Percentiles rank a stretch among this genome's conserved stretches.
Evolutionary conservation across 2,888 invertebrate genomes (phyloP).

Genomic region (Ormyrus labotus): DNA sequence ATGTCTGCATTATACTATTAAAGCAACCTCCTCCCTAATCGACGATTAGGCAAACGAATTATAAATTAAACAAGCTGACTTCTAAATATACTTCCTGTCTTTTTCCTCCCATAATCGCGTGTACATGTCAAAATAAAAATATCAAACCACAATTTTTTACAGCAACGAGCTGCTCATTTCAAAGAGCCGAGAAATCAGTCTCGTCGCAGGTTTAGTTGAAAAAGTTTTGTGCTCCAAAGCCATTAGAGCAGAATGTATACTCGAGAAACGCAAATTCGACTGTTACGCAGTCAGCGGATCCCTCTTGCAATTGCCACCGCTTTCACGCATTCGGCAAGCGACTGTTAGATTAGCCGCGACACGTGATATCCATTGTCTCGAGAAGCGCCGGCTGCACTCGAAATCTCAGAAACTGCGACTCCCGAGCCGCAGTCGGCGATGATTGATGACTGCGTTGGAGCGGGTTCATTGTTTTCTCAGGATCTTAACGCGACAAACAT

Average conservation of each 20-base stretch:
- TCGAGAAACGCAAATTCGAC: too few relatives aligned
- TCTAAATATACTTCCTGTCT: too few relatives aligned
- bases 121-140: too few relatives aligned
- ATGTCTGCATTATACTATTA: constrained; percentile 6
- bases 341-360: constrained; percentile 56
- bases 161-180: too few relatives aligned
- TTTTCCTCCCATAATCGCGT: too few relatives aligned
- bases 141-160: too few relatives aligned
- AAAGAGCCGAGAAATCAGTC: too few relatives aligned
- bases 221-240: too few relatives aligned
- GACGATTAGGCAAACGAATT: constrained; percentile 25
- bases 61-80: background rate
- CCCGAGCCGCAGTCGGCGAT: background rate
- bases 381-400: constrained; percentile 14
- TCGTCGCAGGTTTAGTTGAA: too few relatives aligned
- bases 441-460: too few relatives aligned
- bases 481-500: background rate
- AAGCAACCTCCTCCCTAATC: constrained; percentile 26
- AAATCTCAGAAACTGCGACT: background rate
- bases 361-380: constrained; percentile 64
- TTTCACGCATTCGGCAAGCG: background rate
- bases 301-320: background rate
- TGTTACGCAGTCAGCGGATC: constrained; percentile 20
- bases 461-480: background rate
- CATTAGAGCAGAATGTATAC: too few relatives aligned